Percentiles rank a stretch among this genome's conserved stretches.
phyloP scores from a whole-genome alignment of 2,113 vertebrate genomes.

The Apodemus sylvaticus region DNA sequence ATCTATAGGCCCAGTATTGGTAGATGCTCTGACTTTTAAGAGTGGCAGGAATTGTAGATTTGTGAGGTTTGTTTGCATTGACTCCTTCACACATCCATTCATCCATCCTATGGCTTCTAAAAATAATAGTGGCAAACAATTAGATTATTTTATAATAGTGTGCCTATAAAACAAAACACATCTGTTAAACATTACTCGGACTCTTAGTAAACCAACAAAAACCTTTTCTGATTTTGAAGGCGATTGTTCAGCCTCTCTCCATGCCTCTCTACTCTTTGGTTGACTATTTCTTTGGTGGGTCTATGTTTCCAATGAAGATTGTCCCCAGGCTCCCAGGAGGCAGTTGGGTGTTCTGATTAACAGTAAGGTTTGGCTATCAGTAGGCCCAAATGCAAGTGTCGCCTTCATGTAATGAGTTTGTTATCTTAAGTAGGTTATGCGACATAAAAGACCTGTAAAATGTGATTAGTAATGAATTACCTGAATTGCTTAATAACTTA shows the following conservation, averaged over 20 bases:
- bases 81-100: neutral
- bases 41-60: slow-evolving; percentile 13
- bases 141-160: slow-evolving; percentile 55
- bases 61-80: neutral
- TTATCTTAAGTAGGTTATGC: neutral
- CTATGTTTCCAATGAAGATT: slow-evolving; percentile 22
- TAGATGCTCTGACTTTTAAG: neutral
- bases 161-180: slow-evolving; percentile 34
- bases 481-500: neutral
- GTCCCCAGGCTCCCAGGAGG: neutral
- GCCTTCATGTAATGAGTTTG: neutral
- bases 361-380: neutral
- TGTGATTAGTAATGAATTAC: neutral
- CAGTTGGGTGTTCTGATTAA: slow-evolving; percentile 6
- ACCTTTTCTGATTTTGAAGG: slow-evolving; percentile 37
- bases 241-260: neutral
- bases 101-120: neutral
- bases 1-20: neutral
- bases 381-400: neutral
- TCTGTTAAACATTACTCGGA: slow-evolving; percentile 42
- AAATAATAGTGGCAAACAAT: slow-evolving; percentile 17
- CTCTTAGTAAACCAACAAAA: slow-evolving; percentile 43
- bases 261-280: neutral
- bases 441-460: neutral
- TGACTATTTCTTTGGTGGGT: slow-evolving; percentile 2